A percentile compares a stretch with the other conserved stretches of the same genome.
phyloP scores from a whole-genome alignment of 2,113 vertebrate genomes.

The Rana temporaria region DNA sequence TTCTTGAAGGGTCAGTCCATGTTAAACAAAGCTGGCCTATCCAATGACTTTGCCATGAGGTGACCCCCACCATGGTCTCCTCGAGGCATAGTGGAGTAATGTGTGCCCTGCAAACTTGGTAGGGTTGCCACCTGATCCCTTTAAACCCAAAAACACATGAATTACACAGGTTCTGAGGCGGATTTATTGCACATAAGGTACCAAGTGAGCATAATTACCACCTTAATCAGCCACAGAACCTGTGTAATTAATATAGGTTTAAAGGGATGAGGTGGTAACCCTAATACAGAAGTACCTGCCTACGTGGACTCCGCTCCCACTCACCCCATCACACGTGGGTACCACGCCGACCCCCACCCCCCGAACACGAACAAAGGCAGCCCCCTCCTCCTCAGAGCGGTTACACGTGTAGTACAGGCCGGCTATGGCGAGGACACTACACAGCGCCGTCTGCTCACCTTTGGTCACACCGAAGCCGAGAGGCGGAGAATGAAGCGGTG shows the following conservation, averaged over 20 bases:
- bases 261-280: too few species aligned
- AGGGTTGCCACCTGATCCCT: too few species aligned
- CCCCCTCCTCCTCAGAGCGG: too few species aligned
- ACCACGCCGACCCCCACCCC: neutral
- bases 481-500: slow-evolving; percentile 6
- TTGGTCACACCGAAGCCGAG: neutral
- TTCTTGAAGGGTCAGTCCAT: neutral
- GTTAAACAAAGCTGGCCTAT: neutral
- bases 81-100: neutral
- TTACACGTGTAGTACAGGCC: neutral
- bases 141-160: too few species aligned
- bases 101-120: neutral
- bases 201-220: too few species aligned
- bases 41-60: neutral
- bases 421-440: neutral
- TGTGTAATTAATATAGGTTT: too few species aligned
- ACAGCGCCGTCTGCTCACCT: neutral
- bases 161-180: too few species aligned
- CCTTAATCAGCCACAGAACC: too few species aligned
- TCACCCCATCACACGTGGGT: neutral
- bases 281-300: too few species aligned
- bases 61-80: neutral
- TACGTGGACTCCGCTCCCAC: too few species aligned
- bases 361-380: too few species aligned
- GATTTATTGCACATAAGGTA: too few species aligned